Percentiles rank a stretch among this genome's conserved stretches.
Evolutionary conservation across 2,113 vertebrate genomes (phyloP).

Genomic region (Furnarius figulus): DNA sequence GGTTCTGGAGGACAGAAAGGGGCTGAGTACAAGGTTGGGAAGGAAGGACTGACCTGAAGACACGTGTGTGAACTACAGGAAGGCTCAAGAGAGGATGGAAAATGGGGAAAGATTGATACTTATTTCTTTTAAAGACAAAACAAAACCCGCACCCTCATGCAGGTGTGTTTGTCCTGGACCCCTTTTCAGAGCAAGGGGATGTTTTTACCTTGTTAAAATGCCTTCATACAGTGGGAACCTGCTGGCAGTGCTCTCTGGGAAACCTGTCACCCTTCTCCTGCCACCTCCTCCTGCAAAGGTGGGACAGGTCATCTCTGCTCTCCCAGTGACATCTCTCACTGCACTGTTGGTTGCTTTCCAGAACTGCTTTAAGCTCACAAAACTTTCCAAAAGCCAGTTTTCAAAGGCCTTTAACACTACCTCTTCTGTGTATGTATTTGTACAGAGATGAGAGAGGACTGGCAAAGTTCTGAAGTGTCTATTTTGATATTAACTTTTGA

Average conservation of each 20-base stretch:
- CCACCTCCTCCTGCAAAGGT: neutral
- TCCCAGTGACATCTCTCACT: no score
- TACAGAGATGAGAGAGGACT: neutral
- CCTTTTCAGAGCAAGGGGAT: neutral
- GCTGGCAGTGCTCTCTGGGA: neutral
- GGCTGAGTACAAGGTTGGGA: neutral
- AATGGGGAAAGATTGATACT: neutral
- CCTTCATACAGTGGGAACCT: neutral
- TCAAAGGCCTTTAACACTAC: conserved; percentile 1
- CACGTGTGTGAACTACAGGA: no score
- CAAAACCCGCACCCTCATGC: fast-evolving
- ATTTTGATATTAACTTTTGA: conserved; percentile 36
- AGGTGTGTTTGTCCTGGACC: neutral
- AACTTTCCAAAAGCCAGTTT: neutral
- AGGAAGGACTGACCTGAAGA: neutral
- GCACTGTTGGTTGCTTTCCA: neutral
- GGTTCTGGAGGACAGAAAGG: neutral
- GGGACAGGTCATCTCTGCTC: neutral
- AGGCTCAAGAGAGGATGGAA: neutral
- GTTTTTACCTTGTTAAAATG: neutral
- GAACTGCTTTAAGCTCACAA: neutral
- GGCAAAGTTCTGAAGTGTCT: neutral
- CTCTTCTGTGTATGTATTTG: conserved; percentile 11
- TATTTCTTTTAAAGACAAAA: neutral
- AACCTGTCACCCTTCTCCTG: neutral